These are phyloP conservation scores for Eumerus sabulonum DNA, from an alignment of 2,888 invertebrate genomes.

Conservation along the genomic window DNA sequence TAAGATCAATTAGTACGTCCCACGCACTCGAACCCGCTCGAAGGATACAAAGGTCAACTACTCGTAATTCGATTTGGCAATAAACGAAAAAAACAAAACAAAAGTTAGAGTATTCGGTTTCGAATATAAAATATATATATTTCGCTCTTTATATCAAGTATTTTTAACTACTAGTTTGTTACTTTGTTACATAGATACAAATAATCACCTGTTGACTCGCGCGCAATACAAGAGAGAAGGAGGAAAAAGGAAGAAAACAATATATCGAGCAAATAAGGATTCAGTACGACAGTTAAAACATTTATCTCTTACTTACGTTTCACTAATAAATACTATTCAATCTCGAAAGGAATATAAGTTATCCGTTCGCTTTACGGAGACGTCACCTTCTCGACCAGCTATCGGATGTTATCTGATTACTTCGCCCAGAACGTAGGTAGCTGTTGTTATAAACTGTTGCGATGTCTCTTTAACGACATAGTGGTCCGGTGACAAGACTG, in stretches of 20 bases:
- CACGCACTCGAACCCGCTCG: too few relatives aligned
- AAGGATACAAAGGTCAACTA: too few relatives aligned
- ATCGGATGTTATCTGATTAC: constrained; percentile 48
- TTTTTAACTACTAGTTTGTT: constrained; percentile 35
- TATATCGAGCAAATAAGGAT: background rate
- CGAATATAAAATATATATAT: constrained; percentile 68
- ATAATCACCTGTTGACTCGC: constrained; percentile 45
- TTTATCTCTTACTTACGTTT: constrained; percentile 19
- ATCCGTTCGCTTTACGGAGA: constrained; percentile 10
- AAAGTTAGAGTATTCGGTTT: constrained; percentile 10
- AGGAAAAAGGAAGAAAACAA: constrained; percentile 13
- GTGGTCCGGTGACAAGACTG: background rate
- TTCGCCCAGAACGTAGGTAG: constrained; percentile 33
- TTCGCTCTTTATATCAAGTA: constrained; percentile 34
- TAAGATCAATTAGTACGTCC: too few relatives aligned
- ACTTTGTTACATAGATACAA: constrained; percentile 51
- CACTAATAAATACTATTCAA: constrained; percentile 31
- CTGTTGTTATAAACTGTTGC: constrained; percentile 18
- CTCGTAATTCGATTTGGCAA: too few relatives aligned
- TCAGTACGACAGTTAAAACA: constrained; percentile 27
- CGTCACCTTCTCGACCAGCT: background rate
- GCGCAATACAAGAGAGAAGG: too few relatives aligned
- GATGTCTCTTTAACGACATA: constrained; percentile 6
- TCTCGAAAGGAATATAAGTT: constrained; percentile 22
- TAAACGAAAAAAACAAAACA: too few relatives aligned